Conservation (phyloP, 2,113 vertebrate genomes). For the Bos indicus region DNA sequence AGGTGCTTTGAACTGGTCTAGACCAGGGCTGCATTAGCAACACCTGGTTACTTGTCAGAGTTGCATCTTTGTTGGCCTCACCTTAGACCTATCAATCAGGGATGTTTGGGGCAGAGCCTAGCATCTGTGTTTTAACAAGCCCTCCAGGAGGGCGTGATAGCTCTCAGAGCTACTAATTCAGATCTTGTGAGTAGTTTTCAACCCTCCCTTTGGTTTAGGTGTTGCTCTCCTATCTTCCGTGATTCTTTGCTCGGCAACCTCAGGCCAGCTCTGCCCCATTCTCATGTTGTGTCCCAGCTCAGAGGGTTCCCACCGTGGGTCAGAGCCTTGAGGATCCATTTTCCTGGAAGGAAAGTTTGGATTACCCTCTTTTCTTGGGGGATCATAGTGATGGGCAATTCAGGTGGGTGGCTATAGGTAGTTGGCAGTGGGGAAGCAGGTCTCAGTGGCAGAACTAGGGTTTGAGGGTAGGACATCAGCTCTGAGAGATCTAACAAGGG, state of each 20-base stretch:
- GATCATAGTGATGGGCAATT: background rate
- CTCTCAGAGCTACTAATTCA: background rate
- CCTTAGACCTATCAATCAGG: background rate
- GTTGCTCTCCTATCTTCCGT: background rate
- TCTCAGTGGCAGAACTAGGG: background rate
- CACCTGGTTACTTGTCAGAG: background rate
- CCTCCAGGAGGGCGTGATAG: background rate
- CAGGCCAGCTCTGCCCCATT: background rate
- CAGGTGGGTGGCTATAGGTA: background rate
- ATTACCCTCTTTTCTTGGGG: background rate
- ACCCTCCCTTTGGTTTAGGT: background rate
- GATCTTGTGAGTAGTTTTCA: background rate
- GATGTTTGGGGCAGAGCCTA: background rate
- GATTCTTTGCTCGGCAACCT: background rate
- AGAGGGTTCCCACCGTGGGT: background rate
- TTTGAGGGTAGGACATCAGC: background rate
- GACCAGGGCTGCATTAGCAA: background rate
- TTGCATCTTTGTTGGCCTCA: background rate
- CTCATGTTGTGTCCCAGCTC: background rate
- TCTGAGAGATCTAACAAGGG: background rate
- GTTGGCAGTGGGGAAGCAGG: background rate
- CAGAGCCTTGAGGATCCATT: background rate
- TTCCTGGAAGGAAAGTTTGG: background rate
- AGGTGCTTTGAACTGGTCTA: background rate
- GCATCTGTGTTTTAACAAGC: background rate